A percentile compares a stretch with the other conserved stretches of the same genome.
phyloP scores from a whole-genome alignment of 2,113 vertebrate species.

The Isurus oxyrinchus region DNA sequence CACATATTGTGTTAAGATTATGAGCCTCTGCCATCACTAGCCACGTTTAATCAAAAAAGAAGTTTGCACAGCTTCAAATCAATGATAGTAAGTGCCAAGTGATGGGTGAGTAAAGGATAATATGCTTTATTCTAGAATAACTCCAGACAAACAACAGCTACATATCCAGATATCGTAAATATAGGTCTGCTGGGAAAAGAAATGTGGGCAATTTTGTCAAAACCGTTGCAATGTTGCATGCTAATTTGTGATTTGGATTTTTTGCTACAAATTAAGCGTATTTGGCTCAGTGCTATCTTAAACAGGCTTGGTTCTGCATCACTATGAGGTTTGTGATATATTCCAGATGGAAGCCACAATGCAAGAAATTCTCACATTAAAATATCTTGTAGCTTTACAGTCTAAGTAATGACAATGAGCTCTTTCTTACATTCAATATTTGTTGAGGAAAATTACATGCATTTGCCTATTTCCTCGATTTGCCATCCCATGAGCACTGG shows the following conservation, averaged over 20 bases:
- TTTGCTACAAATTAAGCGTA: not conserved
- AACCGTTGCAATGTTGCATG: not conserved
- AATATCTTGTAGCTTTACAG: not conserved
- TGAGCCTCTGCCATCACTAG: not conserved
- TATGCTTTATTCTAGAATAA: not conserved
- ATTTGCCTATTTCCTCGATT: not conserved
- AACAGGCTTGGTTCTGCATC: not conserved
- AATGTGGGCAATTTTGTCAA: not conserved
- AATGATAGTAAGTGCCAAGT: not conserved
- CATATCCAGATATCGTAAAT: not conserved
- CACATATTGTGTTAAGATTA: not conserved
- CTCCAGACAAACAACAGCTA: not conserved
- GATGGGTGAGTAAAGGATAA: not conserved
- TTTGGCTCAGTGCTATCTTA: not conserved
- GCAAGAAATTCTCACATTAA: not conserved
- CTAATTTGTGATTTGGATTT: slow-evolving; percentile 1
- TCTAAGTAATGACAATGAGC: not conserved
- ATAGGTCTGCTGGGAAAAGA: not conserved
- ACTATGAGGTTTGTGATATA: not conserved
- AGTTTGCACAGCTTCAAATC: slow-evolving; percentile 5
- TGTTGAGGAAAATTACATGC: not conserved
- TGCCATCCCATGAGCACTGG: not conserved
- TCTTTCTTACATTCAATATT: not conserved
- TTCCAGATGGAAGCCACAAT: not conserved
- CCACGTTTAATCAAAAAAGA: not conserved